Conservation (phyloP, 2,113 vertebrate genomes). For the Trematomus loennbergii region DNA sequence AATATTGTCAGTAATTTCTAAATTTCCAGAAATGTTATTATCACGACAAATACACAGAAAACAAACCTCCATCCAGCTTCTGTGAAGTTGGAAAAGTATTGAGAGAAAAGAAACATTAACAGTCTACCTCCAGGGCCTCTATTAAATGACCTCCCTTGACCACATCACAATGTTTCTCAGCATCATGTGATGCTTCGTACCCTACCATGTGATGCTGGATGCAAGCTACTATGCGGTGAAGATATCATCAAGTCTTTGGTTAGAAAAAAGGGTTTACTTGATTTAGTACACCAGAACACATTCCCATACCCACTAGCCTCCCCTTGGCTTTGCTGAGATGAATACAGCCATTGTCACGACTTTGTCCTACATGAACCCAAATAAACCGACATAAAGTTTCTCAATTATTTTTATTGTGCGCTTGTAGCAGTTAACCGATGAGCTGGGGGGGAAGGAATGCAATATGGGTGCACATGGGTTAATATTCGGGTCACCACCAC, state of each 20-base stretch:
- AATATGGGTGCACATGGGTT: constrained; percentile 25
- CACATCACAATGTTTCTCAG: constrained; percentile 44
- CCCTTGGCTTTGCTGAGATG: constrained; percentile 21
- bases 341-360: constrained; percentile 50
- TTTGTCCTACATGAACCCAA: not conserved
- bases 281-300: constrained; percentile 41
- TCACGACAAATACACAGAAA: not conserved
- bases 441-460: constrained; percentile 7
- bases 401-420: not conserved
- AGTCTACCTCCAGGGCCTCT: constrained; percentile 19
- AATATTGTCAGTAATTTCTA: not conserved
- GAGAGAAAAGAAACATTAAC: constrained; percentile 12
- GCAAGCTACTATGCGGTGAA: constrained; percentile 2
- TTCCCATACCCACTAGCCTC: constrained; percentile 29
- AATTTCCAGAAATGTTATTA: not conserved
- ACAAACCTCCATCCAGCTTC: not conserved
- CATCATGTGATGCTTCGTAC: constrained; percentile 64
- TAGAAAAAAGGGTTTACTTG: constrained; percentile 15
- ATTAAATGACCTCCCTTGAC: constrained; percentile 28
- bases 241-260: constrained; percentile 48
- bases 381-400: not conserved
- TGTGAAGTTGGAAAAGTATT: constrained; percentile 6
- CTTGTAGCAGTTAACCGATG: constrained; percentile 57
- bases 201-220: constrained; percentile 68
- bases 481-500: constrained; percentile 67